These are phyloP conservation scores for Erpornis zantholeuca DNA, from an alignment of 2,113 vertebrate genomes.

Conservation along the genomic window DNA sequence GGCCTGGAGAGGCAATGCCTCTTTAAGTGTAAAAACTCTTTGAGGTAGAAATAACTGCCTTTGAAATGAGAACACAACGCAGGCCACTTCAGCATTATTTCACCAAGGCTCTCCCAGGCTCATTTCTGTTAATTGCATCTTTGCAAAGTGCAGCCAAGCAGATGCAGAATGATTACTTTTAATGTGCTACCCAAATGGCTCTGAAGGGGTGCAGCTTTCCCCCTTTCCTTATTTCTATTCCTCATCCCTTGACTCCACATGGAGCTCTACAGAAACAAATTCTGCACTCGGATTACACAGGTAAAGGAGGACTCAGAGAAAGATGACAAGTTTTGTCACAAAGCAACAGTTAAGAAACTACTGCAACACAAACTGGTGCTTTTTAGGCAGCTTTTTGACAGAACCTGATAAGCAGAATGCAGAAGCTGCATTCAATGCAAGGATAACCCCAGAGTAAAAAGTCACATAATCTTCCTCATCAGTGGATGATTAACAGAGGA, in stretches of 20 bases:
- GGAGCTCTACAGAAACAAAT: background rate
- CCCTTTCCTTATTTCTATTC: background rate
- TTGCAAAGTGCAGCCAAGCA: background rate
- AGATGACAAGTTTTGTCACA: background rate
- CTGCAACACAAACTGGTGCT: background rate
- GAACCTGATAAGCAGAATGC: background rate
- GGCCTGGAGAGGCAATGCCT: background rate
- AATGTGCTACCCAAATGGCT: background rate
- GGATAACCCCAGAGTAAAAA: background rate
- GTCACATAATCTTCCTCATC: background rate
- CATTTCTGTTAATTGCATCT: background rate
- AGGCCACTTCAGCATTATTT: background rate
- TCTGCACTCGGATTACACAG: background rate
- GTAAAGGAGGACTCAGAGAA: background rate
- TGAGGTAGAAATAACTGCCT: background rate
- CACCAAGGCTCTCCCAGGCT: background rate
- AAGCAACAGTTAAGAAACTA: background rate
- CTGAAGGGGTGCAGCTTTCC: background rate
- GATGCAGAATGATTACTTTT: background rate
- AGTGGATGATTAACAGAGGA: background rate
- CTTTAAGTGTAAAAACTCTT: background rate
- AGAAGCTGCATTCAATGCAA: background rate
- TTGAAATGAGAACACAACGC: background rate
- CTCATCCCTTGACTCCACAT: background rate
- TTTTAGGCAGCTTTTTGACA: background rate